Percentiles rank a stretch among this genome's conserved stretches.
Evolutionary conservation across 2,888 invertebrate genomes (phyloP).

Genomic region (Drosophila mayaguana): DNA sequence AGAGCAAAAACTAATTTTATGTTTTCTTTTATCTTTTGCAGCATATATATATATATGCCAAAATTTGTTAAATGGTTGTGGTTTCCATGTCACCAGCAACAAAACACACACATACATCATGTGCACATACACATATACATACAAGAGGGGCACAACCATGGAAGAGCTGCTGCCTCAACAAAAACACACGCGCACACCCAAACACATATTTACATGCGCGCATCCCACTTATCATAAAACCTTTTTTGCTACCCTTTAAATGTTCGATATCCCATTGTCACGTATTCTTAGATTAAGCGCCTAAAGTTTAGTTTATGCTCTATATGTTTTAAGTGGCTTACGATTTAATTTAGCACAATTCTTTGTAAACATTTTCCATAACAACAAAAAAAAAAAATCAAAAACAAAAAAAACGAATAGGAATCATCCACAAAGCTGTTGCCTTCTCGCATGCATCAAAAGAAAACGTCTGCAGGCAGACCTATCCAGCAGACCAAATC

Average conservation of each 20-base stretch:
- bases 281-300: conserved; percentile 50
- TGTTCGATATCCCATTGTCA: conserved; percentile 41
- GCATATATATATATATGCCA: conserved; percentile 82
- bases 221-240: conserved; percentile 21
- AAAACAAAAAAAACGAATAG: conserved; percentile 12
- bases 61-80: conserved; percentile 79
- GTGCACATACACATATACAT: conserved; percentile 16
- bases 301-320: conserved; percentile 44
- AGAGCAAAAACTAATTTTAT: neutral
- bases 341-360: conserved; percentile 74
- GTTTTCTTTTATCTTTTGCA: conserved; percentile 26
- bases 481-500: conserved; percentile 64
- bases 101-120: conserved; percentile 28
- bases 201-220: conserved; percentile 30
- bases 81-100: conserved; percentile 59
- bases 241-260: conserved; percentile 24
- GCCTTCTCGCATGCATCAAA: conserved; percentile 61
- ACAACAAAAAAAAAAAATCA: conserved; percentile 26
- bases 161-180: conserved; percentile 17
- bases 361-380: conserved; percentile 63
- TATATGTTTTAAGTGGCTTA: conserved; percentile 56
- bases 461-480: conserved; percentile 74
- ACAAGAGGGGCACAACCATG: conserved; percentile 17
- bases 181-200: neutral
- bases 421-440: conserved; percentile 47